Evolutionary conservation across 2,797 vertebrate genomes (phyloP), one percentile per base, ranked within the genome.

Genomic region (Microhierax caerulescens): DNA sequence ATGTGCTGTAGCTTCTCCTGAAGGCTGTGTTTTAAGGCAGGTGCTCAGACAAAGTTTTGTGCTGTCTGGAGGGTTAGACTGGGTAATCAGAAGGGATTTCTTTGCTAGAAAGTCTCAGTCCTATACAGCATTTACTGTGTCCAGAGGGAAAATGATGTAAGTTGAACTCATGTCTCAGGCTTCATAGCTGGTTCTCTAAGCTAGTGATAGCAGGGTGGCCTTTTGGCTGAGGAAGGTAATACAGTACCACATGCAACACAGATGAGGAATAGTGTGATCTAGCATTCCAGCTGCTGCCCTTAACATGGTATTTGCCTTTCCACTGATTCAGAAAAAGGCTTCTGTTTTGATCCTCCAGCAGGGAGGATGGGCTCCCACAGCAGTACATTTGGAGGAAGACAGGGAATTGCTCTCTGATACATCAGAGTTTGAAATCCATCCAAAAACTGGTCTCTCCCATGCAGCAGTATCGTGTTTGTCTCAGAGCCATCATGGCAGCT

Each of bases 401-500:
- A 92, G 85, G 88, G 95, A 93, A 76, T 70, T 91, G 87, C 89
- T 90, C 78, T 91, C 34, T 70, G 27, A 86, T 76, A 60, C 74
- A 64, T 65, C 51, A 60, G 87, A 48, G 57, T 78, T 95, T 92
- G 96, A 97, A 96, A 90, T 93, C 85, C 73, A 64, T 94, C 93
- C 95, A 97, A 89, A 80, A 92, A 61, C 61, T 20, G 72, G 60
- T 91, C 87, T 91, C 85, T 96, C 83, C 85, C 91, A 63, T 90
- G 93, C 86, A 77, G 93, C 24, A 36, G 73, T 84, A 63, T 76
- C 77, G 84, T 94, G 84, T 95, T 97, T 94, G 95, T 97, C 93
- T 97, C 92, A 0, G 69, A 95, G 76, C 89, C 75, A 63, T 85
- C 89, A 30, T 96, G 97, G 96, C 96, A 98, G 94, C 95, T 97